A percentile compares a stretch with the other conserved stretches of the same genome.
phyloP scores from a whole-genome alignment of 2,888 invertebrate genomes.

The Belgica antarctica region DNA sequence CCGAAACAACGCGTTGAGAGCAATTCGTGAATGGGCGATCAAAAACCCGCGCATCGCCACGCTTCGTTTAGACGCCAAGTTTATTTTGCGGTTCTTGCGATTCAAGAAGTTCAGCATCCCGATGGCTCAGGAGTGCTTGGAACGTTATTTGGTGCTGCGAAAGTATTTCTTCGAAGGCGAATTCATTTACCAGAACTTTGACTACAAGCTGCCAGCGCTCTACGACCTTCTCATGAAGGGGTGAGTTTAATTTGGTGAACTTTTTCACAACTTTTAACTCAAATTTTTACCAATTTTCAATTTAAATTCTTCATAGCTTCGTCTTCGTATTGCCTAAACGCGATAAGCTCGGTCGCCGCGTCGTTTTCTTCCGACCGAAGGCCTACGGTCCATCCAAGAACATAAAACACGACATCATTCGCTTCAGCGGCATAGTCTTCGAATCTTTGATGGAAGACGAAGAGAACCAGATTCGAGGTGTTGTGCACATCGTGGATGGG shows the following conservation, averaged over 20 bases:
- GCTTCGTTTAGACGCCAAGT: constrained; percentile 67
- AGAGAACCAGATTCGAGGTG: constrained; percentile 69
- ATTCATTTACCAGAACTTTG: constrained; percentile 67
- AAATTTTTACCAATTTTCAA: constrained; percentile 41
- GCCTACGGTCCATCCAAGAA: constrained; percentile 48
- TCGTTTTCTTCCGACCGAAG: constrained; percentile 73
- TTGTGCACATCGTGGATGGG: constrained; percentile 76
- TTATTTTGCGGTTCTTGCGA: constrained; percentile 71
- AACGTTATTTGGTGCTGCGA: constrained; percentile 72
- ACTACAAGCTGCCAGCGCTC: constrained; percentile 68
- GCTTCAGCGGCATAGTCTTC: constrained; percentile 69
- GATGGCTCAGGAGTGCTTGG: constrained; percentile 73
- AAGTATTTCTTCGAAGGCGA: constrained; percentile 63
- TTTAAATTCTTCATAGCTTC: constrained; percentile 60
- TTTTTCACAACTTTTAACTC: too few species aligned
- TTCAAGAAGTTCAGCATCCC: constrained; percentile 77
- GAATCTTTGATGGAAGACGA: constrained; percentile 80
- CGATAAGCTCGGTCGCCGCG: constrained; percentile 70
- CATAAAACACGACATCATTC: constrained; percentile 68
- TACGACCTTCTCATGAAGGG: constrained; percentile 69
- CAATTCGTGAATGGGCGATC: constrained; percentile 63
- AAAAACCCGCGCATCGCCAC: constrained; percentile 68
- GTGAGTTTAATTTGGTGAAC: constrained; percentile 51
- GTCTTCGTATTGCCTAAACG: constrained; percentile 75
- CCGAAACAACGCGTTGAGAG: constrained; percentile 64